Evolutionary conservation across 2,888 invertebrate genomes (phyloP).

Genomic region (Acrobasis suavella): DNA sequence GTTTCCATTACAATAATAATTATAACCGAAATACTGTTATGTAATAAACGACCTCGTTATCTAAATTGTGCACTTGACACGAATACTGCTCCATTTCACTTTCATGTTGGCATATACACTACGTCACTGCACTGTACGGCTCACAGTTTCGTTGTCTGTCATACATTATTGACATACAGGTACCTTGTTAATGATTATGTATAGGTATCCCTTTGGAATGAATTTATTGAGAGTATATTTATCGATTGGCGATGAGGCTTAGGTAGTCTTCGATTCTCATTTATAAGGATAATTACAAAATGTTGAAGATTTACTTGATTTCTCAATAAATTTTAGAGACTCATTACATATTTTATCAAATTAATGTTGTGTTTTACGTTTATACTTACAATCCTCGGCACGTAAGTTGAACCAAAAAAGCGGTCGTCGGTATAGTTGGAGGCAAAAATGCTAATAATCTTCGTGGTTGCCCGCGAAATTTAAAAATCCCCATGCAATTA

Average conservation of each 20-base stretch:
- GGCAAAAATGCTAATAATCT: too few species aligned
- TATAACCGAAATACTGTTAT: constrained; percentile 61
- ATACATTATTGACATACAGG: constrained; percentile 1
- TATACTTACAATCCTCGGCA: too few species aligned
- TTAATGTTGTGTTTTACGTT: too few species aligned
- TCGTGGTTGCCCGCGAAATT: too few species aligned
- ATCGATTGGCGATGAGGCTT: background rate
- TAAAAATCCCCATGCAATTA: too few species aligned
- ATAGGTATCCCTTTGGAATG: too few species aligned
- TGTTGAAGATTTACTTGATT: too few species aligned
- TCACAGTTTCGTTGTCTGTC: constrained; percentile 49
- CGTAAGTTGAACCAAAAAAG: too few species aligned
- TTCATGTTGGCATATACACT: constrained; percentile 67
- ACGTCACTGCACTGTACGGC: constrained; percentile 48
- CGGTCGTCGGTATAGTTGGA: too few species aligned
- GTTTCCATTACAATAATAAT: constrained; percentile 22
- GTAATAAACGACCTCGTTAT: constrained; percentile 79
- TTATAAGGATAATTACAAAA: background rate
- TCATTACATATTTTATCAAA: too few species aligned
- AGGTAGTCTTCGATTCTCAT: background rate
- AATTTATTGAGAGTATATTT: background rate
- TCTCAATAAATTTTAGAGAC: too few species aligned
- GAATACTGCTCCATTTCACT: constrained; percentile 81
- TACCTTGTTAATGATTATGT: background rate
- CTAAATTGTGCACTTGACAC: constrained; percentile 82